Percentiles rank a stretch among this genome's conserved stretches.
Conservation (phyloP, 2,888 invertebrate genomes). For the Tanypteryx hageni region DNA sequence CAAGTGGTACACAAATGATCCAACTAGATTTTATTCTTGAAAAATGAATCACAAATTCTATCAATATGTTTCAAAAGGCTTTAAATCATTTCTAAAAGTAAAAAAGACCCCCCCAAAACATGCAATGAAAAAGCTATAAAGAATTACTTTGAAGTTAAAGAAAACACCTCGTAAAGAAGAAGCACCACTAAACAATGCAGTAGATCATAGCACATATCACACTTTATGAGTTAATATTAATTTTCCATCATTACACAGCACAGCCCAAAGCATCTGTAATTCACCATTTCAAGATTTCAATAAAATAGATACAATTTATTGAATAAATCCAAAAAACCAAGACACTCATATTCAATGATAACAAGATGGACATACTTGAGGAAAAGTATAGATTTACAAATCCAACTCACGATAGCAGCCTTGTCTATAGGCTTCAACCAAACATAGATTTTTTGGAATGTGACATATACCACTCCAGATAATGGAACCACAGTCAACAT, state of each 20-base stretch:
- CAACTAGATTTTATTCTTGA: constrained; percentile 51
- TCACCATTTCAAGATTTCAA: constrained; percentile 61
- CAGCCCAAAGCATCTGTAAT: constrained; percentile 64
- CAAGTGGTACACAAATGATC: constrained; percentile 56
- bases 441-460: constrained; percentile 55
- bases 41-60: constrained; percentile 46
- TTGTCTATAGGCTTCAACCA: constrained; percentile 43
- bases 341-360: constrained; percentile 47
- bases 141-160: constrained; percentile 52
- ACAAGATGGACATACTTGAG: constrained; percentile 56
- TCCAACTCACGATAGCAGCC: constrained; percentile 54
- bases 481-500: constrained; percentile 58
- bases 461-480: constrained; percentile 64
- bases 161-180: constrained; percentile 61
- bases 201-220: constrained; percentile 64
- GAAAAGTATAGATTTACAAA: constrained; percentile 47
- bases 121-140: constrained; percentile 58
- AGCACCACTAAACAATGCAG: constrained; percentile 64
- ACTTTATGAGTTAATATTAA: constrained; percentile 62
- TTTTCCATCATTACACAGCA: constrained; percentile 62
- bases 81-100: constrained; percentile 47
- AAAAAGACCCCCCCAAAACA: constrained; percentile 52
- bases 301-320: constrained; percentile 60
- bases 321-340: constrained; percentile 36
- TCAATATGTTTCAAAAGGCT: constrained; percentile 51